Percentiles rank a stretch among this genome's conserved stretches.
Conservation (phyloP, 2,888 invertebrate species). For the Petrolisthes cinctipes region DNA sequence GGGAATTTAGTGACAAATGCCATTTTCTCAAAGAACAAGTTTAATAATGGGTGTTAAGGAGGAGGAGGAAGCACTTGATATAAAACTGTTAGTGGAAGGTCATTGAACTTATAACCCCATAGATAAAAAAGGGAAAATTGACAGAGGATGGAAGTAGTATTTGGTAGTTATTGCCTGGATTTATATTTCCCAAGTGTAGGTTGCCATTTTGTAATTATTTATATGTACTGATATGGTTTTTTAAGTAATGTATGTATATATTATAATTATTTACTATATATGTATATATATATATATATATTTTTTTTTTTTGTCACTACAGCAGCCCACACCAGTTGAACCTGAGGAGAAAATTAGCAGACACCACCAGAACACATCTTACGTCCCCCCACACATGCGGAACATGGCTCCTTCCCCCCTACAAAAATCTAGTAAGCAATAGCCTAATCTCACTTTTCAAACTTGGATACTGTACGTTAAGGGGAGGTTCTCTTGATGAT, state of each 20-base stretch:
- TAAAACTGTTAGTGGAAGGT: too few species aligned
- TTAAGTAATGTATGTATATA: background rate
- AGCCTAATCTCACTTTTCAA: too few species aligned
- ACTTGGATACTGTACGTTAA: too few species aligned
- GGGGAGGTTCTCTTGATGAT: too few species aligned
- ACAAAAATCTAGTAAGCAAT: conserved; percentile 44
- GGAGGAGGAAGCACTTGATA: too few species aligned
- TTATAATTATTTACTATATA: background rate
- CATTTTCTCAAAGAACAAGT: too few species aligned
- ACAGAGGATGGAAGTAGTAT: too few species aligned
- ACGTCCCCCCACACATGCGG: conserved; percentile 58
- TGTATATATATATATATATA: background rate
- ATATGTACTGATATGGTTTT: background rate
- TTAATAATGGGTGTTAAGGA: too few species aligned
- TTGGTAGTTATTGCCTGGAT: too few species aligned
- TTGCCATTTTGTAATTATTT: background rate
- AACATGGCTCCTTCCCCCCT: conserved; percentile 44
- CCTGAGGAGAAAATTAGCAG: conserved; percentile 44
- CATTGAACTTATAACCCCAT: too few species aligned
- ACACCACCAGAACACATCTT: conserved; percentile 11
- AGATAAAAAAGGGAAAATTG: too few species aligned
- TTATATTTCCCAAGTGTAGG: background rate
- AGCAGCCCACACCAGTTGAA: conserved; percentile 18
- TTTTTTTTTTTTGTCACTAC: background rate
- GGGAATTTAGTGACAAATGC: too few species aligned